These are phyloP conservation scores for Clarias platycephalus DNA, from an alignment of 2,797 vertebrate genomes.

Conservation along the genomic window DNA sequence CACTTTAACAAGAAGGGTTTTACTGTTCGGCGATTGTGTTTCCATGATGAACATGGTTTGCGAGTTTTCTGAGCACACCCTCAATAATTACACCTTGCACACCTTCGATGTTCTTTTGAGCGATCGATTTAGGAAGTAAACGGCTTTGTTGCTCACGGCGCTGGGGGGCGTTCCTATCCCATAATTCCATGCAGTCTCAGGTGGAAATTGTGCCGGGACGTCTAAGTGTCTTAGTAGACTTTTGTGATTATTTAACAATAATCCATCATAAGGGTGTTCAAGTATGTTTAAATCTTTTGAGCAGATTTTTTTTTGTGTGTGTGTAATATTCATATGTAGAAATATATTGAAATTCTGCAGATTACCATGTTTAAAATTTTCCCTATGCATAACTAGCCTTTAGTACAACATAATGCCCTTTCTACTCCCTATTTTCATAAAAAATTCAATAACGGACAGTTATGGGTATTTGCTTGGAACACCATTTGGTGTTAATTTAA, in stretches of 20 bases:
- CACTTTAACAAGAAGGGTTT: slow-evolving; percentile 21
- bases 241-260: background rate
- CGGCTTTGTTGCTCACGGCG: slow-evolving; percentile 2
- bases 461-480: slow-evolving; percentile 5
- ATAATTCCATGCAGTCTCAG: slow-evolving; percentile 3
- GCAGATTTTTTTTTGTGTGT: too few relatives aligned
- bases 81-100: slow-evolving; percentile 18
- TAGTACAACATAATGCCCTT: background rate
- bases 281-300: background rate
- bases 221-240: background rate
- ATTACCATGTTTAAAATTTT: background rate
- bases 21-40: slow-evolving; percentile 6
- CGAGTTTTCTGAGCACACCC: slow-evolving; percentile 5
- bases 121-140: slow-evolving; percentile 11
- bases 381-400: background rate
- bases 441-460: background rate
- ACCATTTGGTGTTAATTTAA: background rate
- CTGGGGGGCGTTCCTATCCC: slow-evolving; percentile 56
- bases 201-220: slow-evolving; percentile 12
- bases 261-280: background rate
- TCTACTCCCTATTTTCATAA: background rate
- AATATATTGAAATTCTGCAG: background rate
- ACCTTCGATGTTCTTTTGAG: background rate
- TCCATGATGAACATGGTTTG: slow-evolving; percentile 13
- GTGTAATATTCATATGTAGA: background rate